phyloP scores from a whole-genome alignment of 35 echinoderm and acorn worm species.

The Nesometra sesokonis region DNA sequence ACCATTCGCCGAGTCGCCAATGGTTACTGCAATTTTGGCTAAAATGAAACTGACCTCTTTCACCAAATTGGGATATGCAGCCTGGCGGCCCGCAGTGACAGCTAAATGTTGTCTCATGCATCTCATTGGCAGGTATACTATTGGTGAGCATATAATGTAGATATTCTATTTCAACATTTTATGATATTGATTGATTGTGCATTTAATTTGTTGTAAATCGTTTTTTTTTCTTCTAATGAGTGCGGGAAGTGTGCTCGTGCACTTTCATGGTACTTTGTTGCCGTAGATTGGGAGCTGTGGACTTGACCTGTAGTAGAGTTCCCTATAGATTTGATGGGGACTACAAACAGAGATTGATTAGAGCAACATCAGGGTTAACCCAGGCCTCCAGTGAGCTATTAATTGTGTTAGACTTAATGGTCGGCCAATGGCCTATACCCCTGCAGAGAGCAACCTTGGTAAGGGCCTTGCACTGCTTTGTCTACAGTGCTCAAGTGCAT shows the following conservation, averaged over 20 bases:
- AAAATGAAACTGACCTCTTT: no score
- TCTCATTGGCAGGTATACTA: no score
- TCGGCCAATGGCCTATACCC: background rate
- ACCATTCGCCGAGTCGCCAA: no score
- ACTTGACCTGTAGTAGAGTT: background rate
- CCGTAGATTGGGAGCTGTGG: background rate
- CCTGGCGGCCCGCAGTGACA: no score
- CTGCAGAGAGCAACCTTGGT: background rate
- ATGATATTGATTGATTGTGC: no score
- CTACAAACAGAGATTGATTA: background rate
- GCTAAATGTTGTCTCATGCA: no score
- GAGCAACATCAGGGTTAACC: background rate
- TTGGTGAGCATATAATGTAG: no score
- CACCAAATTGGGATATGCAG: no score
- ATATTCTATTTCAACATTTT: no score
- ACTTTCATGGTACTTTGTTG: background rate
- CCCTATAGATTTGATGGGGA: background rate
- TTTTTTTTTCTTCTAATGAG: background rate
- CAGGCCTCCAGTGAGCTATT: background rate
- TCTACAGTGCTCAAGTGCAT: background rate
- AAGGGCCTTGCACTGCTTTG: background rate
- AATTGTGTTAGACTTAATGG: background rate
- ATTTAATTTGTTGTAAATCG: no score
- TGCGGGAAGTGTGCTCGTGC: background rate
- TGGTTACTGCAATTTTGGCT: no score